Base-by-base conservation (phyloP, 2,888 invertebrate species). In the Cantharis flavilabris region DNA sequence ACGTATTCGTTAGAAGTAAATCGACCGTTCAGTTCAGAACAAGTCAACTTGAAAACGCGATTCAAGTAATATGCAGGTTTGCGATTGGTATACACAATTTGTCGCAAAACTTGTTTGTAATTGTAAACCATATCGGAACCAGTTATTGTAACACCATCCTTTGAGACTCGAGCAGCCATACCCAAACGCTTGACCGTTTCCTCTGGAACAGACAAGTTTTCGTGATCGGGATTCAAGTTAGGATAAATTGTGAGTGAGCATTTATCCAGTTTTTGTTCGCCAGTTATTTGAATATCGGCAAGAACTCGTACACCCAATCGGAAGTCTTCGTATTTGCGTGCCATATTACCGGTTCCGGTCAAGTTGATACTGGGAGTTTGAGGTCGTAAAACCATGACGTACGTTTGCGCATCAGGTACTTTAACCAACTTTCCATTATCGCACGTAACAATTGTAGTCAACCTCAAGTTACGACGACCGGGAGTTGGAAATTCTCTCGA, bases 1-100 rank as follows among this genome's bases (percentile, higher is more conserved):
- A 97, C 94, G 87, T 98, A 97, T 89, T 98, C 97, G 89, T 98
- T 98, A 90, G 97, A 97, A 82, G 96, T 95, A 89, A 98, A 97
- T 71, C 98, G 91, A 3, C 97, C 97, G 89, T 95, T 96, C 78
- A 98, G 91, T 88, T 98, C 97, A 0, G 97, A 97, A 89, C 99
- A 99, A 79, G 97, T 95, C 70, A 99, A 91, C 86, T 97, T 97
- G 90, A 99, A 99, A 23, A 97, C 97, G 80, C 98, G 93, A 90
- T 97, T 98, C 81, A 98, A 90, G 88, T 97, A 97, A 88, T 98
- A 97, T 10, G 98, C 98, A 3, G 98, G 98, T 87, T 98, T 97
- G 85, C 95, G 95, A 90, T 99, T 98, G 87, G 96, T 97, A 90
- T 99, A 99, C 83, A 95, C 94, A 80, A 98, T 94, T 85, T 95